Conservation (phyloP, 30 jellyfish, hydroid and myxozoan species). For the Chrysaora quinquecirrha region DNA sequence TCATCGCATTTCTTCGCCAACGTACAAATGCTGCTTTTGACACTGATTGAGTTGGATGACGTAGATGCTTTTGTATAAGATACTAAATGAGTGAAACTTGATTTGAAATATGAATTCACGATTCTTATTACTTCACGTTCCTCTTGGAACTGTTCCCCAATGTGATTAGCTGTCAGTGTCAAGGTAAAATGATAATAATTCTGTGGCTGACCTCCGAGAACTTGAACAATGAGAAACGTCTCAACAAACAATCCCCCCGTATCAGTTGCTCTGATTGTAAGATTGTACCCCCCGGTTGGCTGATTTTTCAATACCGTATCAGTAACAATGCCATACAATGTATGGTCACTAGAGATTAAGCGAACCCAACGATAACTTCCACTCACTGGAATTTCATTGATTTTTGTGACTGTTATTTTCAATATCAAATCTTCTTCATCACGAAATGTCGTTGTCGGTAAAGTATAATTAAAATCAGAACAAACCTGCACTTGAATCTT, state of each 20-base stretch:
- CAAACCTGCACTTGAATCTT: conserved; percentile 60
- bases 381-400: conserved; percentile 71
- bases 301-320: conserved; percentile 52
- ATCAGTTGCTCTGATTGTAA: conserved; percentile 90
- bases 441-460: conserved; percentile 59
- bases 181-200: conserved; percentile 49
- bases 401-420: conserved; percentile 37
- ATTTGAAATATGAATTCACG: conserved; percentile 46
- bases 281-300: conserved; percentile 60
- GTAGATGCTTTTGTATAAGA: conserved; percentile 15
- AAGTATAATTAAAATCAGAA: conserved; percentile 61
- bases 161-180: conserved; percentile 20
- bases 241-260: conserved; percentile 72
- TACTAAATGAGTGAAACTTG: conserved; percentile 54
- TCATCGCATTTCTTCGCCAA: conserved; percentile 77
- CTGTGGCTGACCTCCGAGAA: conserved; percentile 70
- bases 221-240: conserved; percentile 52
- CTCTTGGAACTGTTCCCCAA: conserved; percentile 42
- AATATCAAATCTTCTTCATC: conserved; percentile 86
- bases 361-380: conserved; percentile 77
- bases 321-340: conserved; percentile 50
- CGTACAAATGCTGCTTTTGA: conserved; percentile 72
- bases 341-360: conserved; percentile 19
- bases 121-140: conserved; percentile 29
- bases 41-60: conserved; percentile 11